phyloP scores from a whole-genome alignment of 2,113 vertebrate genomes.

The Potamarius usumacintae region DNA sequence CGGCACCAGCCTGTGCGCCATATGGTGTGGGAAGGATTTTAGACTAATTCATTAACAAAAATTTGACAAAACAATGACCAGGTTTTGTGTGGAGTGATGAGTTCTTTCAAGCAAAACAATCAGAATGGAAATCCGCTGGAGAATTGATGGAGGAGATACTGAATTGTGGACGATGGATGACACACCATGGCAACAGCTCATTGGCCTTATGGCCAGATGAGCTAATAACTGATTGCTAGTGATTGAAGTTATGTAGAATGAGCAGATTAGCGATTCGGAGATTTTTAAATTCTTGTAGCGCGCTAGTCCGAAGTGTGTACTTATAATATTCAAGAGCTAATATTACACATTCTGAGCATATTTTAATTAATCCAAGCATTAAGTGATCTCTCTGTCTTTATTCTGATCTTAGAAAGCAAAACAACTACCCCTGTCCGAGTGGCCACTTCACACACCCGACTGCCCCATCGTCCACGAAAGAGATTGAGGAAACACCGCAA shows the following conservation, averaged over 20 bases:
- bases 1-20: too few relatives aligned
- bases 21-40: too few relatives aligned
- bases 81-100: too few relatives aligned
- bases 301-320: background rate
- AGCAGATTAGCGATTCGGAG: background rate
- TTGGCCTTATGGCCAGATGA: too few relatives aligned
- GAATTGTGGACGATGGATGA: too few relatives aligned
- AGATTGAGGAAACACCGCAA: slow-evolving; percentile 71
- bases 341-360: background rate
- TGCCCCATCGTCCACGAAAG: slow-evolving; percentile 54
- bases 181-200: too few relatives aligned
- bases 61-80: too few relatives aligned
- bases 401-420: slow-evolving; percentile 55
- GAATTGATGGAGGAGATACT: too few relatives aligned
- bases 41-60: too few relatives aligned
- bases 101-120: too few relatives aligned
- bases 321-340: background rate
- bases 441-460: slow-evolving; percentile 40
- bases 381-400: background rate
- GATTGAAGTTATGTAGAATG: background rate
- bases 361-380: background rate
- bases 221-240: background rate
- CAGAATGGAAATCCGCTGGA: too few relatives aligned
- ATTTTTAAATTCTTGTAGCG: background rate
- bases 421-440: slow-evolving; percentile 39